Conservation (phyloP, 2,797 vertebrate genomes). For the Anniella stebbinsi region DNA sequence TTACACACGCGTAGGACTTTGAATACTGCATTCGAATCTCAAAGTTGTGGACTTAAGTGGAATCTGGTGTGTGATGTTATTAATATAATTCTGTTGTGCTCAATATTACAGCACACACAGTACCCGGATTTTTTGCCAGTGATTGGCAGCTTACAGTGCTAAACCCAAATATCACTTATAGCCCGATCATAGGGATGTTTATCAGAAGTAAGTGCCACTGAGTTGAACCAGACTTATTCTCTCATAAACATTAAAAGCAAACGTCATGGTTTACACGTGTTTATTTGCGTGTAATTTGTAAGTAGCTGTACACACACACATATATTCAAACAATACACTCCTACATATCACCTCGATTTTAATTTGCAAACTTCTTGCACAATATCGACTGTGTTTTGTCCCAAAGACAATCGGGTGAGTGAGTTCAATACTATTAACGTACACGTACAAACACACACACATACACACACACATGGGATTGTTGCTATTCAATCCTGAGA, state of each 20-base stretch:
- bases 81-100: not conserved
- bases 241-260: not conserved
- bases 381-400: not conserved
- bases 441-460: not conserved
- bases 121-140: not conserved
- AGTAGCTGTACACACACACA: not conserved
- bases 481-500: not conserved
- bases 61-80: slow-evolving; percentile 25
- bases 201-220: not conserved
- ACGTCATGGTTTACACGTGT: not conserved
- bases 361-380: not conserved
- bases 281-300: not conserved
- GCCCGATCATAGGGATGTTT: not conserved
- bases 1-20: slow-evolving; percentile 62
- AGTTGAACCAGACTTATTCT: not conserved
- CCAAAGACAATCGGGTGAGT: not conserved
- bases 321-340: not conserved
- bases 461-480: not conserved
- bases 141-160: slow-evolving; percentile 6
- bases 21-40: slow-evolving; percentile 61
- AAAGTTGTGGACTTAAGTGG: slow-evolving; percentile 63
- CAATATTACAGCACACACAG: not conserved
- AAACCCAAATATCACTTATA: not conserved
- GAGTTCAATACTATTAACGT: not conserved
- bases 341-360: not conserved